These are phyloP conservation scores for Altica lythri DNA, from an alignment of 2,888 invertebrate genomes.

Conservation along the genomic window DNA sequence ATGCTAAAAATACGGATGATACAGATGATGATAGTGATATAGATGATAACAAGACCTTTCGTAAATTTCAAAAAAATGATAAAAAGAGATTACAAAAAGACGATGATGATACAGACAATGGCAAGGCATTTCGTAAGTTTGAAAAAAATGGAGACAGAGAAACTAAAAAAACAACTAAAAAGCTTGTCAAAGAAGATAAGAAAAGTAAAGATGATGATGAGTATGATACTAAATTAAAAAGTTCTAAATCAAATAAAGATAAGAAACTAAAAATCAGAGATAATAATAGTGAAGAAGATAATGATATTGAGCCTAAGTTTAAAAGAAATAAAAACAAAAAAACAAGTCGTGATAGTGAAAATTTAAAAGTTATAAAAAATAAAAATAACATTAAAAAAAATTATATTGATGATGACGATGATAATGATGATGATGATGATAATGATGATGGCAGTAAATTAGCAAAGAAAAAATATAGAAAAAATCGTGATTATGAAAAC, in stretches of 20 bases:
- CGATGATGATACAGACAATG: constrained; percentile 4
- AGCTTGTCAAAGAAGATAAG: constrained; percentile 2
- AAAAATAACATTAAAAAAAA: not conserved
- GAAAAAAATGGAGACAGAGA: constrained; percentile 18
- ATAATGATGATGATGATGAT: not conserved
- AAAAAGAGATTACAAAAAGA: no score
- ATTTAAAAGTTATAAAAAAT: not conserved
- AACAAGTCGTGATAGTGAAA: not conserved
- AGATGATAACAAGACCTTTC: not conserved
- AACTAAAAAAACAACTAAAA: constrained; percentile 15
- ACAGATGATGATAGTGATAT: not conserved
- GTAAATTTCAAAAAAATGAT: no score
- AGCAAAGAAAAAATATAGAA: not conserved
- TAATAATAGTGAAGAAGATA: not conserved
- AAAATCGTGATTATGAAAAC: not conserved
- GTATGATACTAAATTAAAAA: constrained; percentile 1
- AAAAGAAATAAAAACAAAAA: constrained; percentile 2
- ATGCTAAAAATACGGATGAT: not conserved
- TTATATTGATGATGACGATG: not conserved
- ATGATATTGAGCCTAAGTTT: not conserved
- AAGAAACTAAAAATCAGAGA: not conserved
- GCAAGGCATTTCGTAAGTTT: not conserved
- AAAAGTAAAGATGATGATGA: not conserved
- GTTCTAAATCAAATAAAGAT: not conserved
- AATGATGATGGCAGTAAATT: not conserved